Base-by-base conservation (phyloP, 2,113 vertebrate species). In the Patagioenas fasciata region DNA sequence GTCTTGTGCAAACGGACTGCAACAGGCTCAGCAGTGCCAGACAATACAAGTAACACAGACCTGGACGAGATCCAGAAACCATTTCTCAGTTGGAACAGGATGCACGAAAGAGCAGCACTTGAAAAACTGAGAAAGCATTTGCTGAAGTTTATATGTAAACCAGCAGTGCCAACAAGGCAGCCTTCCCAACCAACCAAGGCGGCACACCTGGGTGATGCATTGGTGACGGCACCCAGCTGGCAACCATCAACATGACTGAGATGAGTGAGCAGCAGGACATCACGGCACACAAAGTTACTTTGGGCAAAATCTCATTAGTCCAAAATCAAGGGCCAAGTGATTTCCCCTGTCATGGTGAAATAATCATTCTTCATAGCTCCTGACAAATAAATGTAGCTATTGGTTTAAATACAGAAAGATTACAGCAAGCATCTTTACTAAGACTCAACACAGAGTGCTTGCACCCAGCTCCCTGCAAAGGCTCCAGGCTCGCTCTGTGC, bases 21-120 rank as follows among this genome's bases (percentile, higher is more conserved):
- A 85, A 23, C 64, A 54, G 25, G 77, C 65, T 40, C 62, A 14
- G 54, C 44, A 29, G 88, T 1, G 29, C 72, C 81, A 94, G 91
- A 88, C 17, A 4, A 18, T 15, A 38, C 9, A 0, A 83, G 72
- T 1, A 89, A 56, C 54, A 1, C 7, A 2, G 19, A 11, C 40
- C 86, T 81, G 86, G 88, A 78, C 1, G 1, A 25, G 26, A 84
- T 47, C 83, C 89, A 93, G 89, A 29, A 93, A 57, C 17, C 0
- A 0, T 70, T 82, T n/a, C 75, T 70, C 21, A 0, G n/a, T 3
- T 69, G 70, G 85, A 94, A 88, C 56, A 48, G 56, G 85, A 51
- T 61, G 18, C 66, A 36, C 21, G 71, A 80, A 85, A 74, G 10
- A 80, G n/a, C 78, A 71, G 51, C 65, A 38, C 3, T 2, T 18